Conservation (phyloP, 1,140 invertebrate species). For the Bombus pascuorum region DNA sequence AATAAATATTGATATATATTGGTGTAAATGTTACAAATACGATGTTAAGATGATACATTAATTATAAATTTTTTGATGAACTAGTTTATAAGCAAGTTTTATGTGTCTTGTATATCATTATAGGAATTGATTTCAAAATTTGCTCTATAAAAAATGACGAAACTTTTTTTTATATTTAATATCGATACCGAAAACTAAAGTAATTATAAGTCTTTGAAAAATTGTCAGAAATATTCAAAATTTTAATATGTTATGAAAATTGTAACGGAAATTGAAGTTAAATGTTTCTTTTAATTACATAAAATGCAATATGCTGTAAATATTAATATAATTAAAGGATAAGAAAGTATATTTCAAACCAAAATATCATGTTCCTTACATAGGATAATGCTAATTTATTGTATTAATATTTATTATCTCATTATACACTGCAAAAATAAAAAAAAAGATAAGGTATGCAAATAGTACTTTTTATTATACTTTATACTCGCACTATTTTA, state of each 20-base stretch:
- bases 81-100: neutral
- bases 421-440: slow-evolving; percentile 56
- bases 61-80: slow-evolving; percentile 5
- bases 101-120: neutral
- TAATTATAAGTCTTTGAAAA: neutral
- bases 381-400: slow-evolving; percentile 51
- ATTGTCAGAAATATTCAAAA: neutral
- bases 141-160: neutral
- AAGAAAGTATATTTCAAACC: slow-evolving; percentile 69
- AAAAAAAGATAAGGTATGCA: slow-evolving; percentile 46
- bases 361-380: slow-evolving; percentile 68
- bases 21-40: neutral
- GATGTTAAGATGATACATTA: neutral
- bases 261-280: slow-evolving; percentile 11
- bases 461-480: slow-evolving; percentile 21
- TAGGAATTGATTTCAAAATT: slow-evolving; percentile 8
- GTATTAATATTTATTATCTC: slow-evolving; percentile 55
- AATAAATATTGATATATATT: neutral
- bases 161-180: neutral
- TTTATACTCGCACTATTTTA: slow-evolving; percentile 16
- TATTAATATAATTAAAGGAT: slow-evolving; percentile 59
- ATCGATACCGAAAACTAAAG: too few relatives aligned
- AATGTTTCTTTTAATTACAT: slow-evolving; percentile 3
- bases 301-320: slow-evolving; percentile 39
- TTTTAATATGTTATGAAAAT: slow-evolving; percentile 11